A percentile compares a stretch with the other conserved stretches of the same genome.
Evolutionary conservation across 2,888 invertebrate genomes (phyloP).

Genomic region (Crocallis elinguaria): DNA sequence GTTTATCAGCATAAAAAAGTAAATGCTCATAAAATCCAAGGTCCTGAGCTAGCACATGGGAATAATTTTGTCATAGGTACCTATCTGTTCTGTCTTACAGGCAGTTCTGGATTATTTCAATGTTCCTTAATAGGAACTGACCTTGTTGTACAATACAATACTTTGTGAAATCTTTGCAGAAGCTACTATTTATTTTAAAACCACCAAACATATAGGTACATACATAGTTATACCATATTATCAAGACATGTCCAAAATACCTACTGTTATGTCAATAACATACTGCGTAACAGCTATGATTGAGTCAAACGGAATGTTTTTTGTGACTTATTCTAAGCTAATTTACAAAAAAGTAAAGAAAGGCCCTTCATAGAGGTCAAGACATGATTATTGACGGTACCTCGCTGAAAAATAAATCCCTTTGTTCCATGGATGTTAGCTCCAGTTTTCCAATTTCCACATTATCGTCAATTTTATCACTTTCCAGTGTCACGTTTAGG

Average conservation of each 20-base stretch:
- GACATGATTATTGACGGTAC: conserved; percentile 81
- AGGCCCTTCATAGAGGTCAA: conserved; percentile 74
- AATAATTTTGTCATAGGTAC: not conserved
- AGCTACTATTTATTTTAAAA: not conserved
- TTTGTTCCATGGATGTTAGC: conserved; percentile 84
- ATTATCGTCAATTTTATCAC: conserved; percentile 84
- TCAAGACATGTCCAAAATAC: not conserved
- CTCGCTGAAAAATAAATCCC: conserved; percentile 88
- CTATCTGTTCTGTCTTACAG: not conserved
- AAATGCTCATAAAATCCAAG: not conserved
- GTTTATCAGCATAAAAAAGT: not conserved
- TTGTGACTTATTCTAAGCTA: conserved; percentile 32
- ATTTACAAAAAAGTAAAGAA: conserved; percentile 38
- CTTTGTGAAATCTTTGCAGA: not conserved
- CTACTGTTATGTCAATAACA: conserved; percentile 16
- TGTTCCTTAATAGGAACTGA: too few species aligned
- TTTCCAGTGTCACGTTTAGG: conserved; percentile 88
- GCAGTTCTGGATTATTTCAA: too few species aligned
- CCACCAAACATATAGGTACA: not conserved
- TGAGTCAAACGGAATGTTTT: not conserved
- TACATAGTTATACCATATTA: too few species aligned
- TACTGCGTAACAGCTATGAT: conserved; percentile 19
- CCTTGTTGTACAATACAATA: too few species aligned
- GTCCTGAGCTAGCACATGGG: not conserved
- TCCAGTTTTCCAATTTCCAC: conserved; percentile 83